Evolutionary conservation across 1,140 invertebrate species (phyloP).

Genomic region (Watersipora subatra): DNA sequence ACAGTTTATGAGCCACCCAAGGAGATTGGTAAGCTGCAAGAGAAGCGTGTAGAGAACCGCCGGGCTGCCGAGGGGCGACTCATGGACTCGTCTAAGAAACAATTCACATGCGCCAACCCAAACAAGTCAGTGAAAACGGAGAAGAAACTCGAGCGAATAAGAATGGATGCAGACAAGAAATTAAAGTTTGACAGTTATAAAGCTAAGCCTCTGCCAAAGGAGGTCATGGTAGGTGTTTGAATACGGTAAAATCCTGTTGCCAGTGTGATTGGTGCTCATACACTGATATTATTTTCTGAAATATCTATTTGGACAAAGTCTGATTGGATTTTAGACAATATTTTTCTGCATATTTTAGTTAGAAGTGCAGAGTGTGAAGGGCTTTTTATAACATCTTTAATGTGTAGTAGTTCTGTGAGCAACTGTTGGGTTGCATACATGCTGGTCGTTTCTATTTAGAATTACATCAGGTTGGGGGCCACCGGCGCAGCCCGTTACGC

Average conservation of each 20-base stretch:
- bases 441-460: too few species aligned
- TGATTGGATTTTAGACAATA: neutral
- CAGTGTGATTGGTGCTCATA: too few species aligned
- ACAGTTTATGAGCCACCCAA: constrained; percentile 22
- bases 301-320: neutral
- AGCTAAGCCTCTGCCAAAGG: constrained; percentile 21
- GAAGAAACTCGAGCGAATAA: constrained; percentile 24
- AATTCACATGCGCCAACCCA: constrained; percentile 36
- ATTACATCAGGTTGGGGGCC: too few species aligned
- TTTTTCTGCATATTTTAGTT: neutral
- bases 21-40: constrained; percentile 18
- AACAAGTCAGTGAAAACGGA: constrained; percentile 32
- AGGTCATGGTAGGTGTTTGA: constrained; percentile 25
- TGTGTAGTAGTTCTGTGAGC: too few species aligned
- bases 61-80: constrained; percentile 29
- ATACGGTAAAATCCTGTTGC: neutral
- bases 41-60: constrained; percentile 22
- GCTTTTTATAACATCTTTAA: too few species aligned
- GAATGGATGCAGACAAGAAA: constrained; percentile 24
- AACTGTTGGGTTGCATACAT: too few species aligned
- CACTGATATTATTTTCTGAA: neutral
- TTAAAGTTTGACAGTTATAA: constrained; percentile 29
- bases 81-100: constrained; percentile 29
- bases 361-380: too few species aligned
- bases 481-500: too few species aligned